Percentiles rank a stretch among this genome's conserved stretches.
Evolutionary conservation across 2,113 vertebrate genomes (phyloP).

Genomic region (Chitala chitala): DNA sequence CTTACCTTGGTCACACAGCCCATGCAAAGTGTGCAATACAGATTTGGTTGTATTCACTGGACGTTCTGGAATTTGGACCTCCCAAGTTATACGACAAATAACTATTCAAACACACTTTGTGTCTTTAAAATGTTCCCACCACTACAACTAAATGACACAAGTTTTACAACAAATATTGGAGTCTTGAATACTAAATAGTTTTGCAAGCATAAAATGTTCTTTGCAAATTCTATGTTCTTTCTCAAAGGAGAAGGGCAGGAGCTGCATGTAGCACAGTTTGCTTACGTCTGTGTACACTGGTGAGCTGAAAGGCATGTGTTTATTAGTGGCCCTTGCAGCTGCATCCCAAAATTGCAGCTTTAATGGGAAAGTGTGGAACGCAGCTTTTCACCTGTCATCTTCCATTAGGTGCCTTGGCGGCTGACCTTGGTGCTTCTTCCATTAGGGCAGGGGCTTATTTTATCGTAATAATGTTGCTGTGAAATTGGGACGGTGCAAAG

Average conservation of each 20-base stretch:
- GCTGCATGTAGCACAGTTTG: background rate
- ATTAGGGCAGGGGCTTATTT: slow-evolving; percentile 46
- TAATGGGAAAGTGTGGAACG: slow-evolving; percentile 56
- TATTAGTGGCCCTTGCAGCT: slow-evolving; percentile 11
- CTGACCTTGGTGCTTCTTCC: slow-evolving; percentile 60
- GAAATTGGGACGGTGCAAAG: slow-evolving; percentile 63
- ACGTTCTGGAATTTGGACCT: no score
- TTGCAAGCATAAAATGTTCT: background rate
- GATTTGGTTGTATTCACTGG: no score
- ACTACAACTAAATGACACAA: background rate
- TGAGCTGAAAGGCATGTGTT: slow-evolving; percentile 9
- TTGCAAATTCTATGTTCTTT: no score
- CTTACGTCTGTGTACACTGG: background rate
- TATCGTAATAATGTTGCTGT: slow-evolving; percentile 67
- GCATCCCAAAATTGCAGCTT: slow-evolving; percentile 51
- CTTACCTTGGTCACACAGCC: no score
- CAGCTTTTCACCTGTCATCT: slow-evolving; percentile 69
- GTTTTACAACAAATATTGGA: background rate
- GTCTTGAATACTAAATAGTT: background rate
- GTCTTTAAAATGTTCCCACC: background rate
- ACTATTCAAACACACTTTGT: no score
- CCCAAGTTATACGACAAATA: no score
- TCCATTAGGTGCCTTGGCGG: slow-evolving; percentile 56
- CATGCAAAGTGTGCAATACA: no score
- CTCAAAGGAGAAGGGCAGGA: background rate